Evolutionary conservation across 2,888 invertebrate species (phyloP), one percentile per base, ranked within the genome.

Genomic region (Colostygia pectinataria): DNA sequence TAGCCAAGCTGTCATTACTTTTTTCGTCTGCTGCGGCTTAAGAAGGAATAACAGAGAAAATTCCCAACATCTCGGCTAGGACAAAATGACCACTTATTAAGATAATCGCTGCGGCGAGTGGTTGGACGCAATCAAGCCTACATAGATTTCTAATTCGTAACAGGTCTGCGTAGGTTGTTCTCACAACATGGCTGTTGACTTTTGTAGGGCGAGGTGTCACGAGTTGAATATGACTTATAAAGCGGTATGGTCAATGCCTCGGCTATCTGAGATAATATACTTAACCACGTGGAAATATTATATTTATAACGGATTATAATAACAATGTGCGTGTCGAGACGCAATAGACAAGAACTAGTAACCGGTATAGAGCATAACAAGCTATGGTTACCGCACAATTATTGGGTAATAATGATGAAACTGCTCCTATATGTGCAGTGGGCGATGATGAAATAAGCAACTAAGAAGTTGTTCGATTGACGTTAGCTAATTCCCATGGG

Each of bases 21-120:
- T 49, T 57, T 57, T 53, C 36, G 10, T 37, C 14, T 23, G 37
- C 12, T 49, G 56, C 47, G 55, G 53, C 57, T 53, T 38, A 33
- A 48, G 45, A 40, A 64, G 59, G 65, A 63, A 63, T 57, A 47
- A 39, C 32, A 36, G 38, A 46, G 46, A 58, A 46, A 46, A 56
- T 58, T 65, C 60, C 53, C 47, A 59, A 64, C 74, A 79, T 81
- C 68, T 52, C 61, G 55, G 53, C 69, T 68, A 77, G 74, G 79
- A 80, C 79, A 74, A 80, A 83, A 84, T 80, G 68, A 71, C 69
- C 67, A 71, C 72, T 76, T 80, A 85, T 87, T 84, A 85, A 75
- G 78, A 76, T 87, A 85, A 87, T 84, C 57, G 71, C 55, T 61
- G 66, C 59, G 53, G 58, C 54, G 66, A 51, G 34, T 45, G 55